phyloP scores from a whole-genome alignment of 2,888 invertebrate genomes.

The Himalopsyche kuldschensis region DNA sequence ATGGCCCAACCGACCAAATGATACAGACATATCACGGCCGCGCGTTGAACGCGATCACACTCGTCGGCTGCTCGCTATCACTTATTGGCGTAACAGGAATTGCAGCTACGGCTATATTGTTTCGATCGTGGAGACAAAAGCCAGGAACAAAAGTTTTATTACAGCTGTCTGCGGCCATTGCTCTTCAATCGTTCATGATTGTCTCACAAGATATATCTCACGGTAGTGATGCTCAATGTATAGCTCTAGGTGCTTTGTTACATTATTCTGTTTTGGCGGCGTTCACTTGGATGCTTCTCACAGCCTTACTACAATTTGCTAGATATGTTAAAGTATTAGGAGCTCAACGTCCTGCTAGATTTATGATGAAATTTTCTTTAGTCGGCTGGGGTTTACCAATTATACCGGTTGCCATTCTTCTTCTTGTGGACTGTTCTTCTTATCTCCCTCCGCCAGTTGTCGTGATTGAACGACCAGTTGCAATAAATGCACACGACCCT shows the following conservation, averaged over 20 bases:
- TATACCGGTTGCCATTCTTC: constrained; percentile 57
- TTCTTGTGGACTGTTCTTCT: constrained; percentile 52
- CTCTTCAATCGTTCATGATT: constrained; percentile 60
- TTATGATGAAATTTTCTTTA: constrained; percentile 64
- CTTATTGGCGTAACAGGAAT: constrained; percentile 61
- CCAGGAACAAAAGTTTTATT: constrained; percentile 68
- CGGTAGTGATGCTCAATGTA: constrained; percentile 52
- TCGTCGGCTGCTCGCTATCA: constrained; percentile 63
- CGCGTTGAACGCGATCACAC: constrained; percentile 61
- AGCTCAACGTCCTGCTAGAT: constrained; percentile 59
- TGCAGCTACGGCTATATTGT: constrained; percentile 61
- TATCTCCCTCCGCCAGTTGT: constrained; percentile 48
- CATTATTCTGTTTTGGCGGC: constrained; percentile 70
- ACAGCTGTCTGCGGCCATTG: constrained; percentile 65
- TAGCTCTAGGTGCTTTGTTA: constrained; percentile 62
- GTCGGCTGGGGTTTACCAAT: constrained; percentile 67
- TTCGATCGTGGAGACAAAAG: constrained; percentile 63
- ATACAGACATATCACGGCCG: constrained; percentile 46
- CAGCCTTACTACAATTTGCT: constrained; percentile 68
- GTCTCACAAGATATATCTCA: constrained; percentile 44
- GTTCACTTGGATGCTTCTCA: constrained; percentile 74
- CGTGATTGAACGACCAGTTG: background rate
- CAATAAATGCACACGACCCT: constrained; percentile 11
- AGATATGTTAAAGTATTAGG: constrained; percentile 69
- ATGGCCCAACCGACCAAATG: constrained; percentile 38